A percentile compares a stretch with the other conserved stretches of the same genome.
phyloP scores from a whole-genome alignment of 2,113 vertebrate species.

The Phaethornis superciliosus region DNA sequence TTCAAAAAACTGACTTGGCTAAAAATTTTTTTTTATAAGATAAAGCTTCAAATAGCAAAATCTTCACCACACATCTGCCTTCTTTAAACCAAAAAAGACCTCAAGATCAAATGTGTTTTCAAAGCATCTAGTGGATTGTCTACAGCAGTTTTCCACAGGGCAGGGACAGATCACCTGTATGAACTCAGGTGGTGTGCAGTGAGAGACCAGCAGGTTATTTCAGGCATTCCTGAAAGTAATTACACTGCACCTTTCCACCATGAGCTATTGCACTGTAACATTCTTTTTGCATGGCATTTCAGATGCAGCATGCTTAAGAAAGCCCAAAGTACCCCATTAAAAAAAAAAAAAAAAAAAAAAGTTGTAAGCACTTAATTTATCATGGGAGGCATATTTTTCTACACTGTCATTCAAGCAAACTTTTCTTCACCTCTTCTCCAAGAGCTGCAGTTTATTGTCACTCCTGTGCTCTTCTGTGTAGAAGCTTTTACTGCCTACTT shows the following conservation, averaged over 20 bases:
- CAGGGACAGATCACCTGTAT: not conserved
- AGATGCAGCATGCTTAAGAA: not conserved
- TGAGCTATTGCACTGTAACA: not conserved
- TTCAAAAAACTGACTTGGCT: conserved; percentile 68
- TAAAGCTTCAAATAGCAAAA: conserved; percentile 35
- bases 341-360: conserved; percentile 1
- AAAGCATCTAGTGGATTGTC: not conserved
- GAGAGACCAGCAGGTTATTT: not conserved
- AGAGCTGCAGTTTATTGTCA: not conserved
- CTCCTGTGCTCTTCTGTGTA: not conserved
- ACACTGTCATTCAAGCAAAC: not conserved
- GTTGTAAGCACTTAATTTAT: not conserved
- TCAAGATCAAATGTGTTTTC: not conserved
- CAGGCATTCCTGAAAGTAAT: not conserved
- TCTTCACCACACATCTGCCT: not conserved
- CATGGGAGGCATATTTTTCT: not conserved
- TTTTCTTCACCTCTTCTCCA: not conserved
- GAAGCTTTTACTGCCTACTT: not conserved
- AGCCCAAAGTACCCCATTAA: not conserved
- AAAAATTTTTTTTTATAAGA: conserved; percentile 61
- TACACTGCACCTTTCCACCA: not conserved
- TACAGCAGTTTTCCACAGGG: not conserved
- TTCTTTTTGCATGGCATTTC: not conserved
- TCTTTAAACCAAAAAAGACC: not conserved
- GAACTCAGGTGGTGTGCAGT: not conserved